Conservation (phyloP, 2,888 invertebrate species). For the Dynastes maya region DNA sequence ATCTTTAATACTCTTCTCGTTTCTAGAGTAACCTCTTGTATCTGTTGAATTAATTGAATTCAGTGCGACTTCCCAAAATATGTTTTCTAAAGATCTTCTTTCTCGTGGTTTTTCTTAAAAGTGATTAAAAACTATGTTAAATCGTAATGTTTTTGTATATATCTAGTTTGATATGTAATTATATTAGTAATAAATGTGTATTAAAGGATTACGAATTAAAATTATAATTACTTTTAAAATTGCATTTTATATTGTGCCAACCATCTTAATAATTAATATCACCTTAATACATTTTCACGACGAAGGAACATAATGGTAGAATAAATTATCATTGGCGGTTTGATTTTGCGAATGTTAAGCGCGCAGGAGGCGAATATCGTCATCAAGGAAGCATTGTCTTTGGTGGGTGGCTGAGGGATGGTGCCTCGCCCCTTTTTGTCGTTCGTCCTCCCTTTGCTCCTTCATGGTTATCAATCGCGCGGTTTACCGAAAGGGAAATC, state of each 20-base stretch:
- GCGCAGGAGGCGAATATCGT: conserved; percentile 51
- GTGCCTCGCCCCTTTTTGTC: conserved; percentile 6
- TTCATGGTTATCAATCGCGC: conserved; percentile 58
- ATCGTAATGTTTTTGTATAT: no score
- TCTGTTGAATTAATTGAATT: no score
- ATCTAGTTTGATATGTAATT: no score
- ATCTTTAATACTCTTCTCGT: no score
- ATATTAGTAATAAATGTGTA: no score
- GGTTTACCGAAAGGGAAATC: conserved; percentile 68
- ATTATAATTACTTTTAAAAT: not conserved
- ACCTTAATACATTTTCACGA: not conserved
- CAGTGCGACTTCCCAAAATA: no score
- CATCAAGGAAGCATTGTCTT: conserved; percentile 62
- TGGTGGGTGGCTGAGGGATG: conserved; percentile 40
- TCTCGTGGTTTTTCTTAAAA: no score
- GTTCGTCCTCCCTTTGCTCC: conserved; percentile 15
- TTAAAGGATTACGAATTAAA: not conserved
- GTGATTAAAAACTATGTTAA: no score
- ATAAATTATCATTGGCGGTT: conserved; percentile 15
- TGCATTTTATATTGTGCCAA: not conserved
- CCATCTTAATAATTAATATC: not conserved
- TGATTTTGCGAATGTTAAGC: conserved; percentile 19
- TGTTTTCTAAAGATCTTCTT: no score
- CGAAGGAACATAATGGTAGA: conserved; percentile 4
- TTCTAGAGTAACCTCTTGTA: no score